Evolutionary conservation across 2,113 vertebrate species (phyloP).

Genomic region (Caranx ignobilis): DNA sequence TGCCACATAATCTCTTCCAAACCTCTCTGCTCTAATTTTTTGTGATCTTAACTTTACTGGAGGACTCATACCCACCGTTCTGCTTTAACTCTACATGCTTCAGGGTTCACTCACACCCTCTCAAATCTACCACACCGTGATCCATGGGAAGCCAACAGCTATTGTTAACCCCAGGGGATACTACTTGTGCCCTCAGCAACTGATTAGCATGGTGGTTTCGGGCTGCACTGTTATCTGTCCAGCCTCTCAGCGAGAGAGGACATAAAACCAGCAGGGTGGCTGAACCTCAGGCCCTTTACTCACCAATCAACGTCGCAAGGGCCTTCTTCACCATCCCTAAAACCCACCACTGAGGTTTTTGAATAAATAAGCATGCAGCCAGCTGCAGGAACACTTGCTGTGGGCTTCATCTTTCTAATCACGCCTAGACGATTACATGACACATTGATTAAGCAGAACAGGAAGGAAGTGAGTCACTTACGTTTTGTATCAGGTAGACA

Average conservation of each 20-base stretch:
- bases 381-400: conserved; percentile 15
- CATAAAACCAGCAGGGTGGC: conserved; percentile 41
- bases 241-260: conserved; percentile 34
- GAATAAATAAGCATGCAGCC: conserved; percentile 38
- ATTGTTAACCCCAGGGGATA: conserved; percentile 34
- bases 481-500: neutral
- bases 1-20: neutral
- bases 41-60: conserved; percentile 26
- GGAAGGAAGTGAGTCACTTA: neutral
- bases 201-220: conserved; percentile 51
- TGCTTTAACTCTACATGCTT: conserved; percentile 57
- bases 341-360: conserved; percentile 2
- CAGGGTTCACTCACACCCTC: conserved; percentile 9
- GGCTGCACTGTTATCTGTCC: conserved; percentile 43
- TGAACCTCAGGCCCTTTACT: conserved; percentile 35
- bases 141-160: conserved; percentile 37
- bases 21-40: conserved; percentile 7
- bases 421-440: conserved; percentile 21
- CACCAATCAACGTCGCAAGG: conserved; percentile 9
- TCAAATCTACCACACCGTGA: neutral
- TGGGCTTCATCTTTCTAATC: conserved; percentile 19
- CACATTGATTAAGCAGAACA: conserved; percentile 19
- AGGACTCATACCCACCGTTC: conserved; percentile 7
- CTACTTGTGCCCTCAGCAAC: conserved; percentile 32
- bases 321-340: neutral